Percentiles rank a stretch among this genome's conserved stretches.
Evolutionary conservation across 2,113 vertebrate species (phyloP).

Genomic region (Forbesichthys agassizii): DNA sequence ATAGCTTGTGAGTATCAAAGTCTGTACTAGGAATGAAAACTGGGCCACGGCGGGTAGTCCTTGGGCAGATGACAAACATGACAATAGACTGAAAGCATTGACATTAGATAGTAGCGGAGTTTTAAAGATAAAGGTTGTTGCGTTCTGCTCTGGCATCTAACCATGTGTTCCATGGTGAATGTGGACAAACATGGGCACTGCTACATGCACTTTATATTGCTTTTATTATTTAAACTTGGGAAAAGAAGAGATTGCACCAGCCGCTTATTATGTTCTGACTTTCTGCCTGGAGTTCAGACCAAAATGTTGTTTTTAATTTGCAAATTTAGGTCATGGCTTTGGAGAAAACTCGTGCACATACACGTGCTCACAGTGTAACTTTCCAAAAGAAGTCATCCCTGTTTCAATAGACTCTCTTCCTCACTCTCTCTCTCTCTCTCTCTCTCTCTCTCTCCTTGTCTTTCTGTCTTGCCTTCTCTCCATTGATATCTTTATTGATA

Average conservation of each 20-base stretch:
- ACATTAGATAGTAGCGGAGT: no score
- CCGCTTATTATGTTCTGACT: slow-evolving; percentile 49
- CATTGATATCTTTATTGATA: not conserved
- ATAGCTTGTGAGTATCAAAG: no score
- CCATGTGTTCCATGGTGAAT: slow-evolving; percentile 7
- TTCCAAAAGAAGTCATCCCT: slow-evolving; percentile 3
- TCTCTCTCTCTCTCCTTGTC: slow-evolving; percentile 6
- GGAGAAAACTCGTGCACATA: slow-evolving; percentile 33
- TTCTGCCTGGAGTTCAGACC: slow-evolving; percentile 39
- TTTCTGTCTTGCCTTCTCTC: not conserved
- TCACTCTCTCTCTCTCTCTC: slow-evolving; percentile 12
- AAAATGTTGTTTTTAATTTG: slow-evolving; percentile 71
- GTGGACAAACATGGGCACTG: slow-evolving; percentile 9
- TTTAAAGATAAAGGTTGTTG: not conserved
- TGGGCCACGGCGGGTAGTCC: no score
- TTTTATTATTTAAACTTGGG: slow-evolving; percentile 29
- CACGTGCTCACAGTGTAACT: not conserved
- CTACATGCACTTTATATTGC: slow-evolving; percentile 34
- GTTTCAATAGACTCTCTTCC: slow-evolving; percentile 18
- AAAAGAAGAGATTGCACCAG: slow-evolving; percentile 14
- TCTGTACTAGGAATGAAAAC: no score
- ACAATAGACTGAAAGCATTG: no score
- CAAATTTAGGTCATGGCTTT: slow-evolving; percentile 69
- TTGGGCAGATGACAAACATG: no score
- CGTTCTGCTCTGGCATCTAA: not conserved